These are phyloP conservation scores for Rhamphomyia laevipes DNA, from an alignment of 2,888 invertebrate genomes.

Conservation along the genomic window DNA sequence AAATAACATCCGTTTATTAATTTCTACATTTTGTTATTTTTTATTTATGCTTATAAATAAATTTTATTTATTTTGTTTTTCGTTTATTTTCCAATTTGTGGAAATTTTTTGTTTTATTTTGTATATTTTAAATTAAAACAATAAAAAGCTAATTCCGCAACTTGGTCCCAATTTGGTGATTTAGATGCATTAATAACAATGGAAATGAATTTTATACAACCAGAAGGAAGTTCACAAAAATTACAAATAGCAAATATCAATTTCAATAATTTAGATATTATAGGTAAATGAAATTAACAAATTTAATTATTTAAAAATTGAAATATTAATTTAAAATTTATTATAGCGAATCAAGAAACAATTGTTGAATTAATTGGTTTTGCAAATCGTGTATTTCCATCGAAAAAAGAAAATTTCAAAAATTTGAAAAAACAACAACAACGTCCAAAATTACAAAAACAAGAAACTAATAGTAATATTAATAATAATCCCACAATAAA, in stretches of 20 bases:
- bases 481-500: not conserved
- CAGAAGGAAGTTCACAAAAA: constrained; percentile 34
- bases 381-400: constrained; percentile 56
- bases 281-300: constrained; percentile 50
- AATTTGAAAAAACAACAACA: constrained; percentile 12
- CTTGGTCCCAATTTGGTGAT: constrained; percentile 34
- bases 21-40: constrained; percentile 5
- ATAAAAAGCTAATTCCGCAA: constrained; percentile 21
- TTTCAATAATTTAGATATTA: constrained; percentile 89
- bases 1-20: too few species aligned
- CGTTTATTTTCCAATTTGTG: not conserved
- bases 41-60: constrained; percentile 5
- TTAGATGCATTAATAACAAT: constrained; percentile 66
- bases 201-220: constrained; percentile 63
- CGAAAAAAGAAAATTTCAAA: constrained; percentile 24
- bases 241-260: constrained; percentile 73
- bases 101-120: constrained; percentile 17
- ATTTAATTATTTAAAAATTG: too few species aligned
- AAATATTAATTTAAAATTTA: constrained; percentile 3
- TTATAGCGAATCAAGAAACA: constrained; percentile 83
- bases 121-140: constrained; percentile 9
- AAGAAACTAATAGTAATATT: not conserved
- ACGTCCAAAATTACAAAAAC: not conserved
- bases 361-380: constrained; percentile 89
- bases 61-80: not conserved